These are phyloP conservation scores for Clarias fuscus DNA, from an alignment of 2,797 vertebrate species.

Conservation along the genomic window DNA sequence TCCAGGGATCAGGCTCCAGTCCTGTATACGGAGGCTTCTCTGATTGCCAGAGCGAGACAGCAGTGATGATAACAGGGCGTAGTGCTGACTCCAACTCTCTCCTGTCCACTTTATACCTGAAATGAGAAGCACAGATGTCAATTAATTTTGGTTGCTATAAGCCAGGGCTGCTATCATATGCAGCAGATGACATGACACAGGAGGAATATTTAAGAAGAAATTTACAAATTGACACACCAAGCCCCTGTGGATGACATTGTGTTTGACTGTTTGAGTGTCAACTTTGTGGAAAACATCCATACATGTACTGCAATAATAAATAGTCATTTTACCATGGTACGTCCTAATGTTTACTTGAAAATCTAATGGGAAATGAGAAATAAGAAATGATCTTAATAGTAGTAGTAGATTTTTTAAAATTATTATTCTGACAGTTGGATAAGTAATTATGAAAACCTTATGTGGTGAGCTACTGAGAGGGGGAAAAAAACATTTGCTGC, in stretches of 20 bases:
- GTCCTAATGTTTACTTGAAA: conserved; percentile 71
- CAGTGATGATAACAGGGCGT: conserved; percentile 53
- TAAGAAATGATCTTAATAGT: not conserved
- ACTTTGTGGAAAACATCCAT: conserved; percentile 58
- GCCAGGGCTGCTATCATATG: not conserved
- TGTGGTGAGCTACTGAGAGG: not conserved
- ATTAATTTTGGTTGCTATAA: not conserved
- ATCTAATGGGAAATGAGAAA: conserved; percentile 43
- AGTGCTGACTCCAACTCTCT: conserved; percentile 56
- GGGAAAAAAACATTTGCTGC: not conserved
- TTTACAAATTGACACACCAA: not conserved
- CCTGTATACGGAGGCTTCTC: conserved; percentile 56
- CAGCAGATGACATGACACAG: not conserved
- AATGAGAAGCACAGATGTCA: conserved; percentile 30
- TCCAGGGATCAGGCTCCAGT: conserved; percentile 29
- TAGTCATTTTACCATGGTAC: conserved; percentile 63
- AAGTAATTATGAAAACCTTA: not conserved
- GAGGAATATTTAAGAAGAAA: not conserved
- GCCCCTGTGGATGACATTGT: not conserved
- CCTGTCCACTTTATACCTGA: conserved; percentile 53
- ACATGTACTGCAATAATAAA: conserved; percentile 66
- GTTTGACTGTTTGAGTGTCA: conserved; percentile 49
- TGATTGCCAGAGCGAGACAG: conserved; percentile 64
- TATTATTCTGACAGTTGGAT: not conserved
- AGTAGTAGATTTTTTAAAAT: not conserved